Base-by-base conservation (phyloP, 2,888 invertebrate genomes). In the Eugnorisma glareosa region DNA sequence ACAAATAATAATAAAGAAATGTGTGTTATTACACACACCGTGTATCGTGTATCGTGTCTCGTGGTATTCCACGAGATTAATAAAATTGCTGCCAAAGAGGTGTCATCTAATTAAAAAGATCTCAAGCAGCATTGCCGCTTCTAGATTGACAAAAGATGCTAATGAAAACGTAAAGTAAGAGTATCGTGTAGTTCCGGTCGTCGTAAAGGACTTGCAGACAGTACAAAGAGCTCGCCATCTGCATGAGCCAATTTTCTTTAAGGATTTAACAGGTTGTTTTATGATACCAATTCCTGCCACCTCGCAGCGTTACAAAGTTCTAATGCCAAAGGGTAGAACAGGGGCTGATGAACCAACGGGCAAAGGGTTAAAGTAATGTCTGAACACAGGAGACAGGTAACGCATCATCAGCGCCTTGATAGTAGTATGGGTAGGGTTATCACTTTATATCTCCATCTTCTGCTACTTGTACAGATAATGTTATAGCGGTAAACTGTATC, bases 1-100 rank as follows among this genome's bases (percentile, higher is more conserved):
- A 59, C n/a, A 37, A 45, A 63, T 63, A 63, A 59, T 48, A 48
- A 59, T 21, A 21, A 28, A 57, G 18, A 77, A 64, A n/a, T n/a
- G n/a, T n/a, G n/a, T n/a, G n/a, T n/a, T n/a, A n/a, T n/a, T n/a
- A n/a, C n/a, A n/a, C n/a, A n/a, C n/a, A n/a, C n/a, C n/a, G n/a
- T n/a, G n/a, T n/a, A n/a, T n/a, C n/a, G n/a, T n/a, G n/a, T n/a
- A n/a, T n/a, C n/a, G n/a, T n/a, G n/a, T n/a, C n/a, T n/a, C n/a
- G n/a, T n/a, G n/a, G n/a, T n/a, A n/a, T n/a, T n/a, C n/a, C n/a
- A 48, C 1, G 8, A 11, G 31, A 66, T 28, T 37, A 71, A 63
- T 45, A 35, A 76, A 51, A 75, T 67, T 48, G 68, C 28, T 37
- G 13, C 2, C n/a, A 35, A 57, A 43, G 21, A 18, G 24, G 8